phyloP scores from a whole-genome alignment of 37 sponge, comb jelly and placozoan genomes.

The Agelas oroides region DNA sequence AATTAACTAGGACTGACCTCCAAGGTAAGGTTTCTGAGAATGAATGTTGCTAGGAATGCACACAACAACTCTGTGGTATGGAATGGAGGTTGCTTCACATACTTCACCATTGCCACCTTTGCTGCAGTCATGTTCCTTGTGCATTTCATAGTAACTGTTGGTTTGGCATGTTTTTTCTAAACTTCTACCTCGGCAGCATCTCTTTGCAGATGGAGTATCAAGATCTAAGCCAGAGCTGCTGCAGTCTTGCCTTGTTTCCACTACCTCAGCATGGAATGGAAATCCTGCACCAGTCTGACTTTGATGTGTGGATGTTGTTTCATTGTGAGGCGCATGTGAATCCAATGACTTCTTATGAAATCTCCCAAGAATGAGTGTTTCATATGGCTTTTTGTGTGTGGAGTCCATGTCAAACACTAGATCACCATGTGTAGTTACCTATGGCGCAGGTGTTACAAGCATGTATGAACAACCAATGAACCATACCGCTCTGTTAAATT shows the following conservation, averaged over 20 bases:
- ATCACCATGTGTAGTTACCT: conserved; percentile 78
- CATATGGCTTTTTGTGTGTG: conserved; percentile 82
- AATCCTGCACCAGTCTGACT: too few species aligned
- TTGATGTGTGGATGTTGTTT: too few species aligned
- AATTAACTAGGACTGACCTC: conserved; percentile 23
- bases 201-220: too few species aligned
- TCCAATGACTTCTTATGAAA: too few species aligned
- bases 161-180: too few species aligned
- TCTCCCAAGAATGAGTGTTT: conserved; percentile 65
- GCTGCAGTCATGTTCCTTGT: not conserved
- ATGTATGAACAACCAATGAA: too few species aligned
- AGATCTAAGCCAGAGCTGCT: too few species aligned
- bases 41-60: conserved; percentile 61
- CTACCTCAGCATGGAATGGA: not conserved
- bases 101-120: too few species aligned
- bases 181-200: not conserved
- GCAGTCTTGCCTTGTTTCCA: not conserved
- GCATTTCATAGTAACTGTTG: not conserved
- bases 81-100: not conserved
- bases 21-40: conserved; percentile 84
- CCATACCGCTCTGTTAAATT: too few species aligned
- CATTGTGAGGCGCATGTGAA: too few species aligned
- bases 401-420: conserved; percentile 75
- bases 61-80: conserved; percentile 11
- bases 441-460: not conserved